These are phyloP conservation scores for Hemaris fuciformis DNA, from an alignment of 2,888 invertebrate species.

Conservation along the genomic window DNA sequence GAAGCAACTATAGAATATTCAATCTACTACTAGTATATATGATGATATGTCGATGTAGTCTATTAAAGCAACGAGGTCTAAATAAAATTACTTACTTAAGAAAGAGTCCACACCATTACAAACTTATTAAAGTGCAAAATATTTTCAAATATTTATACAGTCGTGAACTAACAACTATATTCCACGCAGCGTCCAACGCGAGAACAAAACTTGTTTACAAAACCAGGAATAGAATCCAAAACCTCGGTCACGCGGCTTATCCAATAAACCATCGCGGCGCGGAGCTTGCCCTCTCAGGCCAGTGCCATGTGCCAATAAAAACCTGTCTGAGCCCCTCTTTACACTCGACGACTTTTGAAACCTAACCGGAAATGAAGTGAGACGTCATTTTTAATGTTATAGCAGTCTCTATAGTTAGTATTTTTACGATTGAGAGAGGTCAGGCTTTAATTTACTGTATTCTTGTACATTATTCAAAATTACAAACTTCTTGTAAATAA, in stretches of 20 bases:
- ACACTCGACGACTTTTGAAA: conserved; percentile 31
- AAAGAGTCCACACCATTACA: not conserved
- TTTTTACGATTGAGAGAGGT: too few relatives aligned
- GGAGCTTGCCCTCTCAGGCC: conserved; percentile 48
- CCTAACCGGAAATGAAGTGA: not conserved
- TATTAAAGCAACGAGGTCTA: not conserved
- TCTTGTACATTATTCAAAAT: too few relatives aligned
- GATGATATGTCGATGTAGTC: too few relatives aligned
- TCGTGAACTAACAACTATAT: conserved; percentile 24
- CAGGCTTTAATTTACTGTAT: too few relatives aligned
- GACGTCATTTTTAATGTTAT: not conserved
- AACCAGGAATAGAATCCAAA: conserved; percentile 56
- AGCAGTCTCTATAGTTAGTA: too few relatives aligned
- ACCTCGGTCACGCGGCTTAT: conserved; percentile 63
- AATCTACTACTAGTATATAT: too few relatives aligned
- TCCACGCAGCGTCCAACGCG: conserved; percentile 22
- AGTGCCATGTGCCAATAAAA: conserved; percentile 59
- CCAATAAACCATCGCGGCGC: conserved; percentile 59
- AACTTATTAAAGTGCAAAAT: not conserved
- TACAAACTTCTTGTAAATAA: too few relatives aligned
- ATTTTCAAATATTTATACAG: conserved; percentile 15
- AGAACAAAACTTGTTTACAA: conserved; percentile 34
- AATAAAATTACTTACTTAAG: not conserved
- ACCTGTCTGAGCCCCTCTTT: conserved; percentile 46
- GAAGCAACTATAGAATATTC: too few relatives aligned